Evolutionary conservation across 1,140 invertebrate species (phyloP), one percentile per base, ranked within the genome.

Genomic region (Nilaparvata lugens): DNA sequence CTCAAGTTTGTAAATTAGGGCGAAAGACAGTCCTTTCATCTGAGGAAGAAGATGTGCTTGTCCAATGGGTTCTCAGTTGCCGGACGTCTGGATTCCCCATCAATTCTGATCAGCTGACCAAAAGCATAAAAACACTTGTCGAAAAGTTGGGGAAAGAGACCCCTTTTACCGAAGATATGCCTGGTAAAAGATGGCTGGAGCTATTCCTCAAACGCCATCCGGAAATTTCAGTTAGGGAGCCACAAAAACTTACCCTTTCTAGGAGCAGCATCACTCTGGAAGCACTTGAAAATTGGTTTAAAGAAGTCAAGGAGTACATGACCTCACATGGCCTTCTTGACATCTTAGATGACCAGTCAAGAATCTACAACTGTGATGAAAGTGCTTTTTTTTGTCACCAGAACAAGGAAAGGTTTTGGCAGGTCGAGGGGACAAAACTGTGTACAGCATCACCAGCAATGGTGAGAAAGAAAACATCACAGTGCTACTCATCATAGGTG

Each of bases 111-210:
- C n/a, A n/a, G n/a, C n/a, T n/a, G n/a, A n/a, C n/a, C n/a, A n/a
- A n/a, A n/a, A n/a, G n/a, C n/a, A n/a, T n/a, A n/a, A n/a, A n/a
- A n/a, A n/a, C n/a, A n/a, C n/a, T n/a, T n/a, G n/a, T n/a, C n/a
- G n/a, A n/a, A n/a, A n/a, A n/a, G n/a, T n/a, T n/a, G n/a, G n/a
- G n/a, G n/a, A n/a, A n/a, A n/a, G n/a, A n/a, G n/a, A n/a, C n/a
- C n/a, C n/a, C n/a, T n/a, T n/a, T n/a, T n/a, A n/a, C n/a, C n/a
- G n/a, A n/a, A n/a, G n/a, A n/a, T n/a, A n/a, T n/a, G n/a, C 67
- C 71, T 11, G 68, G 70, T 7, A 62, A 67, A n/a, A 65, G 62
- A 52, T 75, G 71, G 72, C 69, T 67, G 60, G 67, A 72, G 58
- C 58, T 52, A 13, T 72, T 72, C 66, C 38, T 73, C 51, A 68